Base-by-base conservation (phyloP, 2,888 invertebrate genomes). In the Trichopoda pennipes region DNA sequence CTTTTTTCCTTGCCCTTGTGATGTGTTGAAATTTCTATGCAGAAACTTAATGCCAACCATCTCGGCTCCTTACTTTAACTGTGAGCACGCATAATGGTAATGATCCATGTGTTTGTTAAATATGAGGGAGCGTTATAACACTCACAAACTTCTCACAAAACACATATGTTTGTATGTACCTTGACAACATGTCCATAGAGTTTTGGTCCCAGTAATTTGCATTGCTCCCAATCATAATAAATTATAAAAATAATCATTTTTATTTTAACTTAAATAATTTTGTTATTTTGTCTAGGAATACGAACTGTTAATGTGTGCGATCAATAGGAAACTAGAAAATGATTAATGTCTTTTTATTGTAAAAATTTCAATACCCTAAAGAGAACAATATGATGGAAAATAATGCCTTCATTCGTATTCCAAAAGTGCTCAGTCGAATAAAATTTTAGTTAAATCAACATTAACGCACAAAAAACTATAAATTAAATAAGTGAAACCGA, bases 71-170 rank as follows among this genome's bases (percentile, higher is more conserved):
- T 44, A 55, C 42, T 12, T n/a, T 32, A 35, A 38, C 35, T 23
- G 68, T 44, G 80, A 68, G 68, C 38, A 56, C 61, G 72, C 68
- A 76, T 76, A 73, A 79, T 75, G 16, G 58, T 68, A 82, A 75
- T 82, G 80, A 82, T 72, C 66, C 80, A 76, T 82, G 28, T 56
- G 82, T 51, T 53, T 82, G 80, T 76, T 81, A 81, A 81, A 70
- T 63, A 74, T 56, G 21, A 74, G 61, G 75, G 66, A 75, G 51
- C 58, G 49, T 66, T 38, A 42, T 49, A 16, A 9, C 17, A 16
- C 38, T 23, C 19, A 19, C 32, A 17, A 4, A 42, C 21, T 17
- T 38, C 35, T n/a, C 8, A 32, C 17, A 10, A 58, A 32, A 49
- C 32, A 49, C 38, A 49, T 49, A 68, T n/a, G n/a, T n/a, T n/a